These are phyloP conservation scores for Agriopis leucophaearia DNA, from an alignment of 2,888 invertebrate species.

Conservation along the genomic window DNA sequence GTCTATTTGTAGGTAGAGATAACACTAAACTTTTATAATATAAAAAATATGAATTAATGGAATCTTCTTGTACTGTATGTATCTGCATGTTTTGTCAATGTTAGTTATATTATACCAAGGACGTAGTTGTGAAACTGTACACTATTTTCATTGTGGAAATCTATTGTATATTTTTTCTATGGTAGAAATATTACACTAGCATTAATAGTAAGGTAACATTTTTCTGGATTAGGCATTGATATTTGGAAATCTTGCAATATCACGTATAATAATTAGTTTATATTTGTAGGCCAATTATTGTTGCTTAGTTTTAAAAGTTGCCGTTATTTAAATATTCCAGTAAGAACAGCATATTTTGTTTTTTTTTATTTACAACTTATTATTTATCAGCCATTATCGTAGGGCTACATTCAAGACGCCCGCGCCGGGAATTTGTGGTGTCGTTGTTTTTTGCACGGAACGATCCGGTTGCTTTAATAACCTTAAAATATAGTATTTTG, in stretches of 20 bases:
- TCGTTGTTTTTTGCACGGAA: too few relatives aligned
- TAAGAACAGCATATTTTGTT: background rate
- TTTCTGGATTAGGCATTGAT: slow-evolving; percentile 30
- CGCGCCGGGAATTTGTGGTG: too few relatives aligned
- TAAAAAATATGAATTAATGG: too few relatives aligned
- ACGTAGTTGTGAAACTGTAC: slow-evolving; percentile 52
- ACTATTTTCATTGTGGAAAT: slow-evolving; percentile 69
- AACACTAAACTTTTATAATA: background rate
- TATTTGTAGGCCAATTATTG: background rate
- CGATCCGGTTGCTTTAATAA: too few relatives aligned
- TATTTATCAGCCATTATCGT: background rate
- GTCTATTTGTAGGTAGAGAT: background rate
- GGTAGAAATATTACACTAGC: slow-evolving; percentile 53
- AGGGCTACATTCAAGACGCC: too few relatives aligned
- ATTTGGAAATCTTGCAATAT: slow-evolving; percentile 40
- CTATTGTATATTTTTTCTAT: slow-evolving; percentile 68
- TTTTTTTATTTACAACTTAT: background rate
- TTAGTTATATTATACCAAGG: slow-evolving; percentile 28
- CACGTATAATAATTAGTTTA: background rate
- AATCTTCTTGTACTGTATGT: background rate
- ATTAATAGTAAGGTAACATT: slow-evolving; percentile 15
- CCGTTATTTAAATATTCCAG: background rate
- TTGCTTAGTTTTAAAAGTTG: background rate
- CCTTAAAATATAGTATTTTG: too few relatives aligned
- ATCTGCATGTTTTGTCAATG: slow-evolving; percentile 19